Percentiles rank a stretch among this genome's conserved stretches.
Conservation (phyloP, 2,113 vertebrate species). For the Trachemys scripta region DNA sequence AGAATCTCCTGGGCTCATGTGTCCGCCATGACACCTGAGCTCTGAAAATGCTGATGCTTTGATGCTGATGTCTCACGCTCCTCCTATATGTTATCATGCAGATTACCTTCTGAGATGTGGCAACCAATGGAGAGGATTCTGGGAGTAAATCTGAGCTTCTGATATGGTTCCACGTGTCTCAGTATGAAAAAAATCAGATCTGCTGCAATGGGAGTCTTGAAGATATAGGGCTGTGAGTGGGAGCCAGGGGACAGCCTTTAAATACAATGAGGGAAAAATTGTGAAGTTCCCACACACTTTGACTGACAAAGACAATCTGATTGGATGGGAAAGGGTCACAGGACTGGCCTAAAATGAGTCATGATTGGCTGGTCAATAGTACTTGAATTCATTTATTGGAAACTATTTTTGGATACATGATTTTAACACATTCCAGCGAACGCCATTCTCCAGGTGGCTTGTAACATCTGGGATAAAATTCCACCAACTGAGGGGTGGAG, state of each 20-base stretch:
- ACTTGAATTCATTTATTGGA: background rate
- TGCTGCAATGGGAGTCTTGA: background rate
- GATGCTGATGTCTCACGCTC: background rate
- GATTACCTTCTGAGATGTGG: background rate
- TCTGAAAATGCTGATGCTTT: background rate
- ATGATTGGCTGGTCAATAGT: background rate
- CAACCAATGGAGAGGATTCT: background rate
- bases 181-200: background rate
- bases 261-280: background rate
- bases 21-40: fast-evolving
- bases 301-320: fast-evolving
- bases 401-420: background rate
- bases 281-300: background rate
- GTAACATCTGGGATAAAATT: too few relatives aligned
- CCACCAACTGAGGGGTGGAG: too few relatives aligned
- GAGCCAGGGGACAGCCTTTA: background rate
- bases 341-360: background rate
- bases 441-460: too few relatives aligned
- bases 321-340: background rate
- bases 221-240: background rate
- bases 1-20: background rate
- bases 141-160: background rate
- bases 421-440: background rate
- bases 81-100: background rate
- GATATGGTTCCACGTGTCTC: background rate